Evolutionary conservation across 92 coral and sea anemone genomes (phyloP), one percentile per base, ranked within the genome.

Genomic region (Phenganax stokvisi): DNA sequence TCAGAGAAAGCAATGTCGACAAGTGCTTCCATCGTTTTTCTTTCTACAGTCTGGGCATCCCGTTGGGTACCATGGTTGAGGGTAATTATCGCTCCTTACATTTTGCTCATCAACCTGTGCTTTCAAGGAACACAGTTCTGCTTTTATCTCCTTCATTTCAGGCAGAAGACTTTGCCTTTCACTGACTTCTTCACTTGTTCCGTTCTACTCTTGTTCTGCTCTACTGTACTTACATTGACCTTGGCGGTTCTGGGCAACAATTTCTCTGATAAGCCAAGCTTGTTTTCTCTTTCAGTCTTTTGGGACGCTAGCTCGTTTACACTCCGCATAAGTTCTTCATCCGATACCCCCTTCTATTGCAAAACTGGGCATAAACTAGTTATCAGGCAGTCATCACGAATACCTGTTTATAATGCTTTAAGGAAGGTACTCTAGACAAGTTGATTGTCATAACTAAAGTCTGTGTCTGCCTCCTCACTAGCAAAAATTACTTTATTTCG

Each of bases 391-490:
- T 76, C 88, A 64, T 85, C 87, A 17, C 89, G 58, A 71, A 84
- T 72, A 25, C 90, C 89, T 17, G 87, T 87, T 66, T 89, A 85
- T 5, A 89, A 84, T 28, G 87, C 78, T 72, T 85, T 87, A 60
- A 83, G 75, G 66, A 87, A 85, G 8, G 86, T 87, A 58, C 84
- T 84, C 70, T 81, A 87, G 51, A 90, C 84, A 61, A 89, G 83
- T 0, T 64, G 82, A 0, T 44, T 60, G 58, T 89, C 89, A 83
- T 90, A 85, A 80, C 76, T 87, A 64, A 84, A 85, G 68, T 89
- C 89, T 30, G 91, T 82, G 84, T 87, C 86, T 6, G 86, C 90
- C 53, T 89, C 90, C 79, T 84, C 87, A 62, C 90, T 89, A 61
- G 92, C 88, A 53, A 86, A 87, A 8, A 76, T 25, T 11, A 87